A percentile compares a stretch with the other conserved stretches of the same genome.
These are phyloP conservation scores for Therioaphis trifolii DNA, from an alignment of 2,888 invertebrate genomes.

Conservation along the genomic window DNA sequence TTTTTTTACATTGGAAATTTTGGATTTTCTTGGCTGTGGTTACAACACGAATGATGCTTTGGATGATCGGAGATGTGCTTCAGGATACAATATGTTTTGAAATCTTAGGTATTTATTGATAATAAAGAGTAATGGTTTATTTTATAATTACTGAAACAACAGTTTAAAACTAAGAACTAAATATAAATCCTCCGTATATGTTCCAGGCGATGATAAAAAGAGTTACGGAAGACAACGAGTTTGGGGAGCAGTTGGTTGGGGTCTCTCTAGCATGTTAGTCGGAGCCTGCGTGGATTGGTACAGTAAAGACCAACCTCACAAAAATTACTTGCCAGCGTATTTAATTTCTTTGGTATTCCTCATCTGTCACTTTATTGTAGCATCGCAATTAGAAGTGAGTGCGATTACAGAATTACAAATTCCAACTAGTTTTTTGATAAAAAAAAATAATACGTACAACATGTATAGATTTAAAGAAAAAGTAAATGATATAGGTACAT, in stretches of 20 bases:
- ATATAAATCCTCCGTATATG: too few species aligned
- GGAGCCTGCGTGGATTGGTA: constrained; percentile 58
- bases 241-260: constrained; percentile 62
- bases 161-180: too few species aligned
- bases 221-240: constrained; percentile 48
- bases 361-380: neutral
- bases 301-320: constrained; percentile 23
- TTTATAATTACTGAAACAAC: too few species aligned
- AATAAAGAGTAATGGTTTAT: too few species aligned
- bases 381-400: constrained; percentile 24
- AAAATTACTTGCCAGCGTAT: constrained; percentile 57
- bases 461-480: neutral
- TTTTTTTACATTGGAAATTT: constrained; percentile 27
- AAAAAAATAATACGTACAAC: too few species aligned
- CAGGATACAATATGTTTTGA: constrained; percentile 63
- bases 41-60: neutral
- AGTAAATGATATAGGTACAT: neutral
- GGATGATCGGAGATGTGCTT: constrained; percentile 50
- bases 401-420: too few species aligned
- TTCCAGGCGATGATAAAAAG: constrained; percentile 29
- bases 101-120: constrained; percentile 47
- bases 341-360: neutral
- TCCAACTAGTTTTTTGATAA: too few species aligned
- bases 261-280: constrained; percentile 27
- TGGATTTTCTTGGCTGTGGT: neutral